These are phyloP conservation scores for Sycophaga agraensis DNA, from an alignment of 1,140 invertebrate genomes.

Conservation along the genomic window DNA sequence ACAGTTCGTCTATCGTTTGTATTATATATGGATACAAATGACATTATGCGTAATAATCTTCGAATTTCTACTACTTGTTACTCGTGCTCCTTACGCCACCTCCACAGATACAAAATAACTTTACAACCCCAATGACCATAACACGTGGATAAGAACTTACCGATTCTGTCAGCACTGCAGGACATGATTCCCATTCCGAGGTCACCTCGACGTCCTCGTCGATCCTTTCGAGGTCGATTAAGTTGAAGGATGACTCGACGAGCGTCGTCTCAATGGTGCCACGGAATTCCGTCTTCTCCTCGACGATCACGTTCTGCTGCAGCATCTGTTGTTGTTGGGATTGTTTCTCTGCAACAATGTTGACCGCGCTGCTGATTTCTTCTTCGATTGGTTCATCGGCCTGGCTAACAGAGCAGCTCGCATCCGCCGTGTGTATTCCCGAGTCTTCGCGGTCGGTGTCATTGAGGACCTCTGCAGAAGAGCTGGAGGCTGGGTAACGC, in stretches of 20 bases:
- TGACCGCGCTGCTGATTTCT: not conserved
- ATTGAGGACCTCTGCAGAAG: conserved; percentile 57
- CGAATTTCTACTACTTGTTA: too few species aligned
- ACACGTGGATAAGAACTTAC: conserved; percentile 35
- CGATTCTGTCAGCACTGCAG: conserved; percentile 45
- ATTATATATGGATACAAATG: too few species aligned
- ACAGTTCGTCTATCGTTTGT: too few species aligned
- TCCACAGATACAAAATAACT: too few species aligned
- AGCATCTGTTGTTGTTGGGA: too few species aligned
- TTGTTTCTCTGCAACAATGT: not conserved
- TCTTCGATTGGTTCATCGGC: conserved; percentile 65
- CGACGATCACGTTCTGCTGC: conserved; percentile 37
- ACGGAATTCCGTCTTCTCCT: conserved; percentile 24
- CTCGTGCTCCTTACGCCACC: not conserved
- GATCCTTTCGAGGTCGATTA: conserved; percentile 36
- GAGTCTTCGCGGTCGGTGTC: conserved; percentile 79
- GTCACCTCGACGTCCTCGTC: conserved; percentile 34
- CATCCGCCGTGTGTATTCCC: conserved; percentile 78
- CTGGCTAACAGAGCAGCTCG: conserved; percentile 74
- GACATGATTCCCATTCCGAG: not conserved
- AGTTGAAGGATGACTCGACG: conserved; percentile 8
- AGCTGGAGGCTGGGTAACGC: conserved; percentile 59
- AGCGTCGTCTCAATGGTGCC: not conserved
- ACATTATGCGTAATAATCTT: too few species aligned
- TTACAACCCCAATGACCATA: too few species aligned